phyloP scores from a whole-genome alignment of 2,888 invertebrate species.

The Drosophila dives region DNA sequence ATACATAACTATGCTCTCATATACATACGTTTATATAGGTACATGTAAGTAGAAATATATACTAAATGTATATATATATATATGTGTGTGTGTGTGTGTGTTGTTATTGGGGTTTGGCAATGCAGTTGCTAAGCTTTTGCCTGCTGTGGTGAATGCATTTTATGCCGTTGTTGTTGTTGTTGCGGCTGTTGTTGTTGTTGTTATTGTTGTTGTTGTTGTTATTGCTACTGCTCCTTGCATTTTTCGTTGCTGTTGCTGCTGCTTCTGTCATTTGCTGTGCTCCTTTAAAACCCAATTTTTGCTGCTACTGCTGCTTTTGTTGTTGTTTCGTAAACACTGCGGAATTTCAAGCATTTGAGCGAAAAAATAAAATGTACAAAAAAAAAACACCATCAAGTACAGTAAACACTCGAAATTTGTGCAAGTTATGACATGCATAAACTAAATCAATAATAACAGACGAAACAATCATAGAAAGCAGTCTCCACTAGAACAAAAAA shows the following conservation, averaged over 20 bases:
- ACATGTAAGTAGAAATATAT: background rate
- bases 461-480: constrained; percentile 25
- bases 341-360: constrained; percentile 65
- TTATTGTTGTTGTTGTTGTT: constrained; percentile 21
- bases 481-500: constrained; percentile 13
- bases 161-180: constrained; percentile 43
- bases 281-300: constrained; percentile 49
- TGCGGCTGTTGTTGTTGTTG: constrained; percentile 10
- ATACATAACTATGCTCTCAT: constrained; percentile 15
- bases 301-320: constrained; percentile 24
- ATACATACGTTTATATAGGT: constrained; percentile 6
- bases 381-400: constrained; percentile 46
- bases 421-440: constrained; percentile 46
- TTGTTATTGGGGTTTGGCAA: constrained; percentile 69
- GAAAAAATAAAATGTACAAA: constrained; percentile 7
- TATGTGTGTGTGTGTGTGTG: constrained; percentile 37
- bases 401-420: constrained; percentile 55
- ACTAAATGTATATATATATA: background rate
- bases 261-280: constrained; percentile 43
- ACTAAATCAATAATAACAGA: constrained; percentile 58
- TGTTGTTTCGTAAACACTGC: constrained; percentile 38
- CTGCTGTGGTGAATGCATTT: constrained; percentile 70
- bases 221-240: constrained; percentile 55
- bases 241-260: constrained; percentile 41
- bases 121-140: constrained; percentile 71